phyloP scores from a whole-genome alignment of 2,888 invertebrate genomes.

The Acheta domesticus region DNA sequence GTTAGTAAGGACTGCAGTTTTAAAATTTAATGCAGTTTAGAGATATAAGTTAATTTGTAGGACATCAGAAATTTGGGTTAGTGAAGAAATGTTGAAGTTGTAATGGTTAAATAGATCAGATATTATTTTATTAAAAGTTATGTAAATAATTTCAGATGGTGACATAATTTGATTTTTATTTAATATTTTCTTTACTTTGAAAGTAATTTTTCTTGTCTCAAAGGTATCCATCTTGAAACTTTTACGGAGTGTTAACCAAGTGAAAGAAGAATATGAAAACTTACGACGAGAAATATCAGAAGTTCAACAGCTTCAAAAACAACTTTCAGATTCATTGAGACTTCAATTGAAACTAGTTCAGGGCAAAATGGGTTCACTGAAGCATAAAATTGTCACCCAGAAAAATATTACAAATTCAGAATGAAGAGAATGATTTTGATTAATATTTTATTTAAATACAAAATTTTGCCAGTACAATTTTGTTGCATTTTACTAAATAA shows the following conservation, averaged over 20 bases:
- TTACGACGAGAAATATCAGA: constrained; percentile 73
- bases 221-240: constrained; percentile 60
- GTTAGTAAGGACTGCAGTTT: too few species aligned
- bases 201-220: background rate
- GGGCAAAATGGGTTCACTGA: constrained; percentile 34
- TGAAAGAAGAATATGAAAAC: constrained; percentile 74
- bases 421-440: background rate
- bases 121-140: too few species aligned
- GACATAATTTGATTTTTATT: background rate
- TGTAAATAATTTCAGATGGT: background rate
- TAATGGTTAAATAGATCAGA: too few species aligned
- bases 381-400: constrained; percentile 30
- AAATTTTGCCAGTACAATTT: too few species aligned
- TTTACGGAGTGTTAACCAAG: constrained; percentile 69
- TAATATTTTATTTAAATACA: background rate
- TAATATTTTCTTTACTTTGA: background rate
- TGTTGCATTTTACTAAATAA: too few species aligned
- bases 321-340: constrained; percentile 70
- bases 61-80: too few species aligned
- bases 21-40: too few species aligned
- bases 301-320: constrained; percentile 74
- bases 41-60: too few species aligned
- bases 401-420: background rate
- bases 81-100: too few species aligned
- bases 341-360: constrained; percentile 64